Evolutionary conservation across 2,113 vertebrate species (phyloP).

Genomic region (Oncorhynchus clarkii): DNA sequence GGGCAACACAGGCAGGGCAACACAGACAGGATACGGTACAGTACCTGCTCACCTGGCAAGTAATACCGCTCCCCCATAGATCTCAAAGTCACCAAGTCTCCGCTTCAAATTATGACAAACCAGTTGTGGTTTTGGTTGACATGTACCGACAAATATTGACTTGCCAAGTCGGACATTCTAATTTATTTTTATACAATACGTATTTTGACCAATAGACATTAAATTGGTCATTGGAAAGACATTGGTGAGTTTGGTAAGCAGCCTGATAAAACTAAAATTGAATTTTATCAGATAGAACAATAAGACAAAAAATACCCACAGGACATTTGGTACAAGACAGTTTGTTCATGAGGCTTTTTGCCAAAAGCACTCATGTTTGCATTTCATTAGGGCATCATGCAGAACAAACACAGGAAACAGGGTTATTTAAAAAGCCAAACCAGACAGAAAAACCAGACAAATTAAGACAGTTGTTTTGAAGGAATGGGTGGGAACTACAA

Average conservation of each 20-base stretch:
- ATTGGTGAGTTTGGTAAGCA: slow-evolving; percentile 60
- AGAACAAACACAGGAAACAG: slow-evolving; percentile 9
- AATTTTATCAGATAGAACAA: slow-evolving; percentile 32
- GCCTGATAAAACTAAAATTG: slow-evolving; percentile 38
- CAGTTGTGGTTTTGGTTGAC: not conserved
- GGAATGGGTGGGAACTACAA: not conserved
- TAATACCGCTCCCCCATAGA: slow-evolving; percentile 14
- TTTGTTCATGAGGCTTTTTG: not conserved
- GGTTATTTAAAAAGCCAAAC: slow-evolving; percentile 13
- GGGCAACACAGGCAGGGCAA: slow-evolving; percentile 16
- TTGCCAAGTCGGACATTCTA: not conserved
- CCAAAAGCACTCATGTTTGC: not conserved
- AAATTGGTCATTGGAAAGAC: slow-evolving; percentile 28
- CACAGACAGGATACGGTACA: not conserved
- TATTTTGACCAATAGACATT: not conserved
- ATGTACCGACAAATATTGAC: not conserved
- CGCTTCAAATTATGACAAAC: not conserved
- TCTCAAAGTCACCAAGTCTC: slow-evolving; percentile 61
- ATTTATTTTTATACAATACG: not conserved
- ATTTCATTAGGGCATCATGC: slow-evolving; percentile 10
- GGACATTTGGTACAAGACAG: slow-evolving; percentile 9
- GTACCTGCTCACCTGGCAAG: not conserved
- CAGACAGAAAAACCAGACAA: not conserved
- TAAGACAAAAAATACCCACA: slow-evolving; percentile 14
- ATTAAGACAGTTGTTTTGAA: slow-evolving; percentile 4